phyloP scores from a whole-genome alignment of 1,140 invertebrate species.

The Samia ricini region DNA sequence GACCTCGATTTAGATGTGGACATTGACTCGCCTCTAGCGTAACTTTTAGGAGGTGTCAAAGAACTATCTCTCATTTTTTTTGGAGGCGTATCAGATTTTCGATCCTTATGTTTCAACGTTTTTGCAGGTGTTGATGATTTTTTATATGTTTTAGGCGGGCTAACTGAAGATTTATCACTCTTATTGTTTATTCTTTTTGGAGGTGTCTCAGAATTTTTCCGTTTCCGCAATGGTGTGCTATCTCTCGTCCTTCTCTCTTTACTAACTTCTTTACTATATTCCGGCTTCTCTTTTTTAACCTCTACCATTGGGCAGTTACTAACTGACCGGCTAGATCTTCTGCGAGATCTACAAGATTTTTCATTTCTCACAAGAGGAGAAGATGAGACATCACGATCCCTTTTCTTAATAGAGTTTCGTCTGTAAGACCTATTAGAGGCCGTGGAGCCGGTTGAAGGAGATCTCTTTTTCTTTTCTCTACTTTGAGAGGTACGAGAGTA shows the following conservation, averaged over 20 bases:
- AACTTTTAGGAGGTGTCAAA: constrained; percentile 60
- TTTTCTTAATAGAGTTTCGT: constrained; percentile 30
- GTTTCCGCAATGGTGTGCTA: constrained; percentile 13
- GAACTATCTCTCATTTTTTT: constrained; percentile 51
- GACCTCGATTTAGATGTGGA: constrained; percentile 53
- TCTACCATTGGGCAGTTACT: constrained; percentile 33
- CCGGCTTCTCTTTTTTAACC: constrained; percentile 30
- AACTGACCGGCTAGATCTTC: constrained; percentile 28
- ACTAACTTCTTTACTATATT: constrained; percentile 43
- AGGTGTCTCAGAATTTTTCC: constrained; percentile 24
- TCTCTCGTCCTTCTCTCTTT: constrained; percentile 22
- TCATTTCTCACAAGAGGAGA: constrained; percentile 32
- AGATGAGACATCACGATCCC: constrained; percentile 28
- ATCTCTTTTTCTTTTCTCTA: constrained; percentile 43
- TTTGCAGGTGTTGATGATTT: constrained; percentile 38
- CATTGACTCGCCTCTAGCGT: constrained; percentile 45
- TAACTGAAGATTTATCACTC: constrained; percentile 41
- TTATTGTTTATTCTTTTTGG: constrained; percentile 37
- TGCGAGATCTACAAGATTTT: constrained; percentile 33
- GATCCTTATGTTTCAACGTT: constrained; percentile 45
- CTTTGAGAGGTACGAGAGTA: constrained; percentile 42
- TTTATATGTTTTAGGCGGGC: constrained; percentile 42
- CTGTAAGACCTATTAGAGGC: constrained; percentile 52
- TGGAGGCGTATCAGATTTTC: constrained; percentile 29
- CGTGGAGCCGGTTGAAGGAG: constrained; percentile 44